Conservation (phyloP, 1,140 invertebrate species). For the Venturia canescens region DNA sequence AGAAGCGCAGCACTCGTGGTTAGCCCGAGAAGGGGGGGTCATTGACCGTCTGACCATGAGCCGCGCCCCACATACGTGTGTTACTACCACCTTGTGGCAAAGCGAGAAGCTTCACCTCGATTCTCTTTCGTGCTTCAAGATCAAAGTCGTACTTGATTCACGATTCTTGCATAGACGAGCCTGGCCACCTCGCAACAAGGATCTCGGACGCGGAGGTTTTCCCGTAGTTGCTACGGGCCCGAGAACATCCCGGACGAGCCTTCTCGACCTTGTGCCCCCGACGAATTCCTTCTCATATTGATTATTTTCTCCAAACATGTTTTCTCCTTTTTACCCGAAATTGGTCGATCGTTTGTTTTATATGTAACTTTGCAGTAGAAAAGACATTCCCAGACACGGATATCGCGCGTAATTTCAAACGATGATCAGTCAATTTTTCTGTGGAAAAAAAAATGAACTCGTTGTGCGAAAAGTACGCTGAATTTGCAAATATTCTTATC, state of each 20-base stretch:
- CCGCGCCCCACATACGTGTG: constrained; percentile 67
- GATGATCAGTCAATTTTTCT: too few relatives aligned
- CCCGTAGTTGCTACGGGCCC: background rate
- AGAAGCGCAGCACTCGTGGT: constrained; percentile 23
- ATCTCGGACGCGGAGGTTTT: background rate
- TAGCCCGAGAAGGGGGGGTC: constrained; percentile 57
- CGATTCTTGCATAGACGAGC: constrained; percentile 1
- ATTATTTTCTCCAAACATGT: too few relatives aligned
- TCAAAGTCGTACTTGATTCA: constrained; percentile 57
- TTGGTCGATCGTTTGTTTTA: too few relatives aligned
- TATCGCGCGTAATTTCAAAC: too few relatives aligned
- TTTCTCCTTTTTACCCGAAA: too few relatives aligned
- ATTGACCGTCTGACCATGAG: constrained; percentile 74
- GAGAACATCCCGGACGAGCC: background rate
- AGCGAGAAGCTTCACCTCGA: constrained; percentile 34
- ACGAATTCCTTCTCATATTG: too few relatives aligned
- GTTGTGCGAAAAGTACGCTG: too few relatives aligned
- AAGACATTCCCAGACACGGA: too few relatives aligned
- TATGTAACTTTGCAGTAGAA: too few relatives aligned
- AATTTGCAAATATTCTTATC: background rate
- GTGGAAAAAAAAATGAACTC: background rate
- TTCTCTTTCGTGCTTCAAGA: constrained; percentile 54
- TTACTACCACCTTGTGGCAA: constrained; percentile 46
- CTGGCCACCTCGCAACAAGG: background rate
- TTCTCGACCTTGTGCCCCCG: background rate